Evolutionary conservation across 2,113 vertebrate genomes (phyloP).

Genomic region (Larimichthys polyactis): DNA sequence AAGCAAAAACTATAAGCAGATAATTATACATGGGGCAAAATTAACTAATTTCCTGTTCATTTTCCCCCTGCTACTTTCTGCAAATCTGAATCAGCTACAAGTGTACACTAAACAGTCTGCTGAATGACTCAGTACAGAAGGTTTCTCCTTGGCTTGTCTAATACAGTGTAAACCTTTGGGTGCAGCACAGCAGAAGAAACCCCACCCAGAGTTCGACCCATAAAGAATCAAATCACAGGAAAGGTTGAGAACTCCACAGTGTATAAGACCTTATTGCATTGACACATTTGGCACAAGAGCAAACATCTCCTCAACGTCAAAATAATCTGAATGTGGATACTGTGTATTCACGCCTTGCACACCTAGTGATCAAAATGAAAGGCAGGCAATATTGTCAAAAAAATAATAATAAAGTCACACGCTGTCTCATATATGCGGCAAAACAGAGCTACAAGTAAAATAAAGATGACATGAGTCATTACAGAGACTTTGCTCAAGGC

Average conservation of each 20-base stretch:
- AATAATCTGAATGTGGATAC: conserved; percentile 36
- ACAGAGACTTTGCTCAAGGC: conserved; percentile 21
- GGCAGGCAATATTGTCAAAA: conserved; percentile 16
- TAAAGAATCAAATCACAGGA: conserved; percentile 55
- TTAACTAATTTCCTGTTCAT: conserved; percentile 19
- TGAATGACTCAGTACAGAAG: conserved; percentile 18
- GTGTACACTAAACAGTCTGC: conserved; percentile 12
- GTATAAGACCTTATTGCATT: conserved; percentile 80
- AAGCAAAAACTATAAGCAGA: conserved; percentile 59
- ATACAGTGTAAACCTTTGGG: conserved; percentile 64
- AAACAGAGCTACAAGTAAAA: conserved; percentile 28
- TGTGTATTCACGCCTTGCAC: conserved; percentile 19
- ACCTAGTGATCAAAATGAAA: conserved; percentile 39
- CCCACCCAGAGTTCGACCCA: conserved; percentile 51
- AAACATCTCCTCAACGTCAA: conserved; percentile 53
- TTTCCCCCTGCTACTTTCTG: conserved; percentile 27
- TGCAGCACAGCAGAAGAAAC: conserved; percentile 62
- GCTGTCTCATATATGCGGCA: conserved; percentile 1
- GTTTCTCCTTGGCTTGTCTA: conserved; percentile 11
- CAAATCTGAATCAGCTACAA: conserved; percentile 44
- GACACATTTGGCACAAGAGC: conserved; percentile 77
- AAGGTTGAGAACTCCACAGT: conserved; percentile 71
- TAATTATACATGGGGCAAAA: conserved; percentile 47
- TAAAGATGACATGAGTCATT: conserved; percentile 28
- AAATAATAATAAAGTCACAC: conserved; percentile 1